These are phyloP conservation scores for Dendrocincla fuliginosa DNA, from an alignment of 2,797 vertebrate genomes.

Conservation along the genomic window DNA sequence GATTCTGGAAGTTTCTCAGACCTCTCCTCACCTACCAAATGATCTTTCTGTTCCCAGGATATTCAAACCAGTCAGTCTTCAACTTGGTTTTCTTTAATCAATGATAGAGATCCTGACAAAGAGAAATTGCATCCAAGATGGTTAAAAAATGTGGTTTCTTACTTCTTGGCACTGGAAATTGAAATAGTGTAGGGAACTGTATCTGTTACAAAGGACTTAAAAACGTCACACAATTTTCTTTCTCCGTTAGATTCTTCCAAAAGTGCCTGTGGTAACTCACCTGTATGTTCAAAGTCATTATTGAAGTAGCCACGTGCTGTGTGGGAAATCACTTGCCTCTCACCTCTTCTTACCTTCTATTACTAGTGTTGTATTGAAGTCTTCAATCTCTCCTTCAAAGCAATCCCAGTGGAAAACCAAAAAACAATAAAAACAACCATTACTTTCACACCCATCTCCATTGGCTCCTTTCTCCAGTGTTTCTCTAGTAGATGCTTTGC, in stretches of 20 bases:
- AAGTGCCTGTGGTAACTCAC: background rate
- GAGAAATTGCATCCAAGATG: background rate
- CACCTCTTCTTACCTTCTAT: background rate
- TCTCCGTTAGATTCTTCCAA: background rate
- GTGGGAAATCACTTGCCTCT: background rate
- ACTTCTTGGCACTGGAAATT: background rate
- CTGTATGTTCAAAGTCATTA: background rate
- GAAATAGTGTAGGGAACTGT: background rate
- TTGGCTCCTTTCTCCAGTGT: background rate
- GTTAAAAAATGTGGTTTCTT: background rate
- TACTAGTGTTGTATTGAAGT: background rate
- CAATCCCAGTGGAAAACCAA: background rate
- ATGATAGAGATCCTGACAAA: background rate
- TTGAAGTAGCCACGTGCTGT: background rate
- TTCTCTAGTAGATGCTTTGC: background rate
- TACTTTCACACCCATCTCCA: background rate
- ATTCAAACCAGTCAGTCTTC: background rate
- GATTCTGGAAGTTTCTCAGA: background rate
- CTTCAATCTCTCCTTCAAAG: background rate
- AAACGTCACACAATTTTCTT: background rate
- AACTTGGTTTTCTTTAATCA: background rate
- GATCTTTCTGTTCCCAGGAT: background rate
- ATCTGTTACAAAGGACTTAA: background rate
- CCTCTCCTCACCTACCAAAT: background rate
- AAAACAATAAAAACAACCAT: background rate